Evolutionary conservation across 2,888 invertebrate genomes (phyloP), one percentile per base, ranked within the genome.

Genomic region (Acanthopleura granulata): DNA sequence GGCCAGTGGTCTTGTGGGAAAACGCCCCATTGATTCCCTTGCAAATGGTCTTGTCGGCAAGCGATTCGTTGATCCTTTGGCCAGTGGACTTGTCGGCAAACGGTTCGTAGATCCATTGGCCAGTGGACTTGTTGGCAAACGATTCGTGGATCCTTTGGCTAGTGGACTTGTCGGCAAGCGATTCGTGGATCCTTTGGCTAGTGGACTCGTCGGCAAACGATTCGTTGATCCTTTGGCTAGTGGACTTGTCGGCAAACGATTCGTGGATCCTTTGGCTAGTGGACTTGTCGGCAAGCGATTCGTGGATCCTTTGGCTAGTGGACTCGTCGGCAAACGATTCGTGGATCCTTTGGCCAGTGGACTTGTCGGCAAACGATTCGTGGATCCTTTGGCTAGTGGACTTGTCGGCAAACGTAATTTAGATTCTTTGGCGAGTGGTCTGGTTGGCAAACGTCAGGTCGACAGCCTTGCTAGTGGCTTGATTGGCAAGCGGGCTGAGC

Each of bases 1-100:
- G 22, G 73, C 75, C 0, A 78, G 76, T 61, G 78, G 78, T n/a
- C 69, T 78, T 0, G 72, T 76, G 15, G 78, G 76, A 16, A 78
- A 78, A 69, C 73, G 78, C 9, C 74, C 49, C 49, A 66, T 76
- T 22, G 76, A 74, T 50, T 29, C 57, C 0, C 50, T 76, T 29
- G 76, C 76, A 1, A 77, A 70, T 72, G 77, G 77, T 27, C 49
- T 77, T 12, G 73, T 77, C 27, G 74, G 77, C 16, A 77, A 77
- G 30, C 72, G 75, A 16, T 70, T 57, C 15, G 70, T 76, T n/a
- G 76, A 74, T 29, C 14, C 18, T 6, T 57, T 70, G n/a, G 75
- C 74, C n/a, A 76, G 49, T 74, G 72, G 74, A 70, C 30, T 66
- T 14, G 73, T 76, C 16, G 76, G 71, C 25, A 76, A 76, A 29